Conservation (phyloP, 2,888 invertebrate species). For the Rotaria macrura region DNA sequence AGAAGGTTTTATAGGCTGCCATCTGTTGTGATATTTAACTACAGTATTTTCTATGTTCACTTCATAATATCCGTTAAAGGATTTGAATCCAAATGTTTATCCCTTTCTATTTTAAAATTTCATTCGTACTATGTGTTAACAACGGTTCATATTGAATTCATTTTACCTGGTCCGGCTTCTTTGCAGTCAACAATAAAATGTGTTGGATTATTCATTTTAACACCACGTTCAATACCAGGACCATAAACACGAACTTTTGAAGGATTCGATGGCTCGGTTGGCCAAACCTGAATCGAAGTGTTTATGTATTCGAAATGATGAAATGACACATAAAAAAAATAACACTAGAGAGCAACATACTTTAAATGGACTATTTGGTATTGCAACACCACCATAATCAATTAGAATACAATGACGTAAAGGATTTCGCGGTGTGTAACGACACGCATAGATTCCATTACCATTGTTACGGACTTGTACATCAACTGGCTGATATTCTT, state of each 20-base stretch:
- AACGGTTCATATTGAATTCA: too few relatives aligned
- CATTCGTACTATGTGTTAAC: too few relatives aligned
- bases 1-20: too few relatives aligned
- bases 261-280: slow-evolving; percentile 62
- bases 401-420: slow-evolving; percentile 65
- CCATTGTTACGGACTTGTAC: slow-evolving; percentile 54
- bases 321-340: too few relatives aligned
- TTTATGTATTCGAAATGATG: not conserved
- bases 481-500: slow-evolving; percentile 46
- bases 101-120: too few relatives aligned
- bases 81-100: too few relatives aligned
- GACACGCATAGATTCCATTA: slow-evolving; percentile 56
- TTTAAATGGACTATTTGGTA: slow-evolving; percentile 69
- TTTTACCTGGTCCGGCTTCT: slow-evolving; percentile 67
- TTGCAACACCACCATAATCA: slow-evolving; percentile 70
- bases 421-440: slow-evolving; percentile 58
- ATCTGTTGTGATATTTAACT: too few relatives aligned
- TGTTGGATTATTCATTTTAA: slow-evolving; percentile 65
- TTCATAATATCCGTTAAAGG: too few relatives aligned
- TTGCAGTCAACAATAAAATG: slow-evolving; percentile 75
- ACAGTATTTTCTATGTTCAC: too few relatives aligned
- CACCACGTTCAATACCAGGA: slow-evolving; percentile 70
- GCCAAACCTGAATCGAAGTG: slow-evolving; percentile 32
- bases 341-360: too few relatives aligned
- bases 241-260: slow-evolving; percentile 70